phyloP scores from a whole-genome alignment of 2,888 invertebrate genomes.

The Temnothorax rugatulus region DNA sequence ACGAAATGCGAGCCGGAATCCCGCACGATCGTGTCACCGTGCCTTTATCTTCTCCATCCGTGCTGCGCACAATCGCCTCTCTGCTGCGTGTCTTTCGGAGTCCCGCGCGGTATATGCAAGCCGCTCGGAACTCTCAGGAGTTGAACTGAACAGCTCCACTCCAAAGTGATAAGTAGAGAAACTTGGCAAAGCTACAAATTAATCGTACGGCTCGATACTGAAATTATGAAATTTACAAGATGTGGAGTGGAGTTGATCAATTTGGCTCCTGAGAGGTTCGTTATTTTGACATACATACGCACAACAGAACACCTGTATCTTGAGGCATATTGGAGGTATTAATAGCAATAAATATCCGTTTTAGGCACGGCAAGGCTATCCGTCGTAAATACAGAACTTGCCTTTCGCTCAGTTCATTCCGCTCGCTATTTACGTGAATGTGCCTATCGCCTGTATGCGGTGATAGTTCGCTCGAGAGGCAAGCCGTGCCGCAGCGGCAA shows the following conservation, averaged over 20 bases:
- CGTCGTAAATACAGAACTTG: constrained; percentile 47
- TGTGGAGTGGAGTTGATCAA: neutral
- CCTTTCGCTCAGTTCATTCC: constrained; percentile 62
- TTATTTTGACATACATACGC: neutral
- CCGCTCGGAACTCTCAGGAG: neutral
- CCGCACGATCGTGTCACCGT: neutral
- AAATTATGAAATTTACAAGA: neutral
- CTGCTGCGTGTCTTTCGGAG: neutral
- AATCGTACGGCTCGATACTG: neutral
- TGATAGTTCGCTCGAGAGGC: constrained; percentile 29
- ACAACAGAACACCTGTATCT: neutral
- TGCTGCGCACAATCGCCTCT: neutral
- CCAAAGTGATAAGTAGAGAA: neutral
- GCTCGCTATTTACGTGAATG: constrained; percentile 37
- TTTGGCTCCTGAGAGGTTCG: neutral
- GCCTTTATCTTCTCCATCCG: neutral
- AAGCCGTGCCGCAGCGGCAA: neutral
- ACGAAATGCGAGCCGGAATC: constrained; percentile 26
- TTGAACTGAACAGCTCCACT: neutral
- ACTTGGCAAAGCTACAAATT: neutral
- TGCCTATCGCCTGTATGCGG: constrained; percentile 18
- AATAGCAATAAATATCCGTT: constrained; percentile 15
- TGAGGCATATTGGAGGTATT: neutral
- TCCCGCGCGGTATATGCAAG: neutral
- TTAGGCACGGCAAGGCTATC: constrained; percentile 30